Conservation (phyloP, 2,113 vertebrate genomes). For the Terrapene triunguis region DNA sequence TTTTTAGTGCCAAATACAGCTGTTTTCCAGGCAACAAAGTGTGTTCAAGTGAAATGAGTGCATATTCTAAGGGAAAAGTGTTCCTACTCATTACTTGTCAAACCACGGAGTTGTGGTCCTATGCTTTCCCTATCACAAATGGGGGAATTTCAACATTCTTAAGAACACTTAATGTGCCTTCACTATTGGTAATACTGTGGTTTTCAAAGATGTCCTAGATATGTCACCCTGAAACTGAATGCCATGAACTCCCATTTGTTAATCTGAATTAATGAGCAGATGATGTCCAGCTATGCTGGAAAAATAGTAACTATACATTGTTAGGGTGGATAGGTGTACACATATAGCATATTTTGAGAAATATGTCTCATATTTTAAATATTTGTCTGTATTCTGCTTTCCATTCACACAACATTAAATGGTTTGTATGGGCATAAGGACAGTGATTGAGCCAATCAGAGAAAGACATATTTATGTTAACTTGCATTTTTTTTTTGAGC, state of each 20-base stretch:
- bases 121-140: not conserved
- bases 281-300: constrained; percentile 15
- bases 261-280: constrained; percentile 70
- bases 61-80: not conserved
- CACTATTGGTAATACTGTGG: not conserved
- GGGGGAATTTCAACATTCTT: constrained; percentile 18
- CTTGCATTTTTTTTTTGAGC: not conserved
- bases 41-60: not conserved
- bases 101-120: not conserved
- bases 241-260: constrained; percentile 19
- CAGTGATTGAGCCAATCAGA: not conserved
- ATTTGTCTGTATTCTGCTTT: not conserved
- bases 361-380: not conserved
- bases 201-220: constrained; percentile 60
- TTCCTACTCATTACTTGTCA: not conserved
- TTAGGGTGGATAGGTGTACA: not conserved
- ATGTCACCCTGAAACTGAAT: constrained; percentile 51
- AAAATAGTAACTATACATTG: not conserved
- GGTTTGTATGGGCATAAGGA: rapidly evolving
- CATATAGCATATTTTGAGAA: not conserved
- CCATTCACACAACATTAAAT: not conserved
- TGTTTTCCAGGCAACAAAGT: not conserved
- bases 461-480: rapidly evolving
- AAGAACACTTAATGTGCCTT: constrained; percentile 28
- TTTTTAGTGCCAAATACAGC: not conserved